A percentile compares a stretch with the other conserved stretches of the same genome.
These are phyloP conservation scores for Drosophila willistoni DNA, from an alignment of 1,140 invertebrate species.

Conservation along the genomic window DNA sequence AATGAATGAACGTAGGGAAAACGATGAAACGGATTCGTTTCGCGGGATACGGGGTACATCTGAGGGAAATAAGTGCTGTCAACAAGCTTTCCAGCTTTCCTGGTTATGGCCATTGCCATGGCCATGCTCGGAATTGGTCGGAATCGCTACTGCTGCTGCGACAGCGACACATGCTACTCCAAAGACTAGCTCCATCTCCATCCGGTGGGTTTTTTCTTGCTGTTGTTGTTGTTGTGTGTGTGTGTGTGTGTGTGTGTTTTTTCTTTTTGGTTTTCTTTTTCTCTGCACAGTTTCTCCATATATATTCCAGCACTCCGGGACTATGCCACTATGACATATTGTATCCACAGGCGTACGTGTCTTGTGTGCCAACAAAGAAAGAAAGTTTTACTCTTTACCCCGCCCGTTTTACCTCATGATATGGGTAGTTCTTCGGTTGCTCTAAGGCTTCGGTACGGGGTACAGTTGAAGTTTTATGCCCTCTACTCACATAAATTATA, in stretches of 20 bases:
- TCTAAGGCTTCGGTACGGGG: background rate
- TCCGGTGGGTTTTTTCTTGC: no score
- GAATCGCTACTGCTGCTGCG: background rate
- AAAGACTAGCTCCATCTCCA: background rate
- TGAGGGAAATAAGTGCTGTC: slow-evolving; percentile 39
- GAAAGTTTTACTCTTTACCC: slow-evolving; percentile 50
- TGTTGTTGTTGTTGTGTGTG: background rate
- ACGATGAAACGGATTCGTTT: background rate
- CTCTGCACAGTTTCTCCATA: slow-evolving; percentile 1
- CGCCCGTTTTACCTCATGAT: background rate
- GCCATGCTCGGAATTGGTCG: slow-evolving; percentile 1
- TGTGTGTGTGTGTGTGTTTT: no score
- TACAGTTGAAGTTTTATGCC: slow-evolving; percentile 12
- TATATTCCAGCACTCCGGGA: slow-evolving; percentile 1
- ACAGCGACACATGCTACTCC: slow-evolving; percentile 33
- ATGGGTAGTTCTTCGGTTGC: background rate
- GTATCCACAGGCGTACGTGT: slow-evolving; percentile 75
- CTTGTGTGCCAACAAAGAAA: slow-evolving; percentile 55
- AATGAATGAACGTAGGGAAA: background rate
- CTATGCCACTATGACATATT: slow-evolving; percentile 70
- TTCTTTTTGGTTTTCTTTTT: background rate
- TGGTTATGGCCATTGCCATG: slow-evolving; percentile 6
- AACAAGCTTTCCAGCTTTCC: slow-evolving; percentile 22
- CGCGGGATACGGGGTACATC: background rate
- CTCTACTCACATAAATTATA: slow-evolving; percentile 31